A percentile compares a stretch with the other conserved stretches of the same genome.
Evolutionary conservation across 2,888 invertebrate species (phyloP).

Genomic region (Drosophila demipolita): DNA sequence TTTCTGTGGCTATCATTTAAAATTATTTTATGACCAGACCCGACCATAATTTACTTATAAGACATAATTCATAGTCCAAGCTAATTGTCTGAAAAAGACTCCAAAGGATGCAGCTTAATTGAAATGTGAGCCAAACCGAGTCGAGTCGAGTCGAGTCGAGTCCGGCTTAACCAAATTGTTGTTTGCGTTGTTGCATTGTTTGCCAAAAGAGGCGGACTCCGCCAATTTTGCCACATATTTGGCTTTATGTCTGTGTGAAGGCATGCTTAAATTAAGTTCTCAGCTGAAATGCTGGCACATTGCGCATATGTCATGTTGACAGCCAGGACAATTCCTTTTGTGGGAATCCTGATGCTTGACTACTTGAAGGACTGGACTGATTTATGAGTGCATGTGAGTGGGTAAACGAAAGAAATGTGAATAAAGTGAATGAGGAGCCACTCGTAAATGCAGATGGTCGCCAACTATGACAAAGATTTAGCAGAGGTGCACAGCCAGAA

Average conservation of each 20-base stretch:
- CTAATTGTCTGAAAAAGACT: constrained; percentile 50
- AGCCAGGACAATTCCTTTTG: constrained; percentile 26
- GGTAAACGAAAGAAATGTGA: constrained; percentile 24
- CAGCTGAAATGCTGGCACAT: constrained; percentile 45
- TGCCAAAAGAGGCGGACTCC: background rate
- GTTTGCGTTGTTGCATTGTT: constrained; percentile 1
- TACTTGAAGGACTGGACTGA: constrained; percentile 24
- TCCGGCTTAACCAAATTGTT: constrained; percentile 6
- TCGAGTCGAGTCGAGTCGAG: constrained; percentile 8
- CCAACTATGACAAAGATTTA: constrained; percentile 29
- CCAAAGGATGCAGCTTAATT: constrained; percentile 41
- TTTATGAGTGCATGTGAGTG: constrained; percentile 42
- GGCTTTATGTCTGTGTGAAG: constrained; percentile 51
- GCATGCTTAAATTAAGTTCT: constrained; percentile 64
- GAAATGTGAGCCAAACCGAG: constrained; percentile 34
- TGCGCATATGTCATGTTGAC: constrained; percentile 74
- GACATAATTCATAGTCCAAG: constrained; percentile 60
- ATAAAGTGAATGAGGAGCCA: constrained; percentile 11
- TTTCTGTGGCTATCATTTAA: constrained; percentile 57
- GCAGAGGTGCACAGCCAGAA: constrained; percentile 6
- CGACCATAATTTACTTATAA: constrained; percentile 75
- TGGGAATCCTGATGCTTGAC: constrained; percentile 1
- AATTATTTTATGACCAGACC: constrained; percentile 68
- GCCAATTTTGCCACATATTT: constrained; percentile 14
- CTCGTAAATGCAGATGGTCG: constrained; percentile 2